Percentiles rank a stretch among this genome's conserved stretches.
Conservation (phyloP, 2,888 invertebrate species). For the Mellilla xanthometata region DNA sequence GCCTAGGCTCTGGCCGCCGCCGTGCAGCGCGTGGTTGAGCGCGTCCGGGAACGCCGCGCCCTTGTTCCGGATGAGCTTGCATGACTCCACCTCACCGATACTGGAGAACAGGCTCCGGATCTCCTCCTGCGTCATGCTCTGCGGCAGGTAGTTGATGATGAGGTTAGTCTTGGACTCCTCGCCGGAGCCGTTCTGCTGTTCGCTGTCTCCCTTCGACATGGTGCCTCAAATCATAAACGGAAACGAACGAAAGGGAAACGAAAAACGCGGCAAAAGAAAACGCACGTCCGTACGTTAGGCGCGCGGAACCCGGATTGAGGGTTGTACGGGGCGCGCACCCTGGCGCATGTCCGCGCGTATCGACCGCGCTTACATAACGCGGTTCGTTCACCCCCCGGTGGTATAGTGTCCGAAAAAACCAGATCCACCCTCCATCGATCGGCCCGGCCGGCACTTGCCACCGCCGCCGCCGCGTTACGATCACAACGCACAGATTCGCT, state of each 20-base stretch:
- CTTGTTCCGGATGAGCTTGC: slow-evolving; percentile 99
- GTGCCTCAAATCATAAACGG: slow-evolving; percentile 84
- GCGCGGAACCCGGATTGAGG: slow-evolving; percentile 76
- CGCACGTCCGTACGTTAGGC: slow-evolving; percentile 75
- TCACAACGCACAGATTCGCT: slow-evolving; percentile 26
- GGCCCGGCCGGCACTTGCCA: slow-evolving; percentile 29
- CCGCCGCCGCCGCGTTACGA: slow-evolving; percentile 18
- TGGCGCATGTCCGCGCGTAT: slow-evolving; percentile 65
- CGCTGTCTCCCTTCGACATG: slow-evolving; percentile 94
- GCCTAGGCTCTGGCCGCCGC: slow-evolving; percentile 97
- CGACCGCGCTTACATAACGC: slow-evolving; percentile 75
- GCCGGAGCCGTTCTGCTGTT: slow-evolving; percentile 93
- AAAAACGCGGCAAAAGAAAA: slow-evolving; percentile 82
- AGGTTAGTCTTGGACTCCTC: slow-evolving; percentile 99
- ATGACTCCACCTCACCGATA: slow-evolving; percentile 99
- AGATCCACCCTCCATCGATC: slow-evolving; percentile 74
- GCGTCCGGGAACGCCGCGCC: slow-evolving; percentile 92
- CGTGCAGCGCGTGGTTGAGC: slow-evolving; percentile 83
- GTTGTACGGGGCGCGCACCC: slow-evolving; percentile 27
- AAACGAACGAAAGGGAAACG: slow-evolving; percentile 82
- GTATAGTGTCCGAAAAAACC: slow-evolving; percentile 82
- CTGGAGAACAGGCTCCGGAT: slow-evolving; percentile 98
- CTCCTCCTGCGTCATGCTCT: slow-evolving; percentile 99
- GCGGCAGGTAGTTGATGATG: slow-evolving; percentile 99
- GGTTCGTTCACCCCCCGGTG: slow-evolving; percentile 79